Conservation (phyloP, 2,113 vertebrate genomes). For the Rhodinocichla rosea region DNA sequence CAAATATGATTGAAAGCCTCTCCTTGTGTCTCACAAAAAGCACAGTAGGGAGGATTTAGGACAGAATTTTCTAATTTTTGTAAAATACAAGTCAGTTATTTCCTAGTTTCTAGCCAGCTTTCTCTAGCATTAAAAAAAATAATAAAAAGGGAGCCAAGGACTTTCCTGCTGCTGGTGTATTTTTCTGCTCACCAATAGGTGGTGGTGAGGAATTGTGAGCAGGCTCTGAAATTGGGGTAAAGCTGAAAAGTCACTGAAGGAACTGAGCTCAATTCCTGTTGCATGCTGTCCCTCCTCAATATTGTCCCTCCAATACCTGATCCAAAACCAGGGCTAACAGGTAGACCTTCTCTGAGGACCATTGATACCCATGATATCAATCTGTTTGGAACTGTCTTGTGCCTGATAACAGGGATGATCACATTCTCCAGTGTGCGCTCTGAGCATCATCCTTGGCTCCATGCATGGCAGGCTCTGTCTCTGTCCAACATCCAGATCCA, state of each 20-base stretch:
- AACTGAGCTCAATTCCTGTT: background rate
- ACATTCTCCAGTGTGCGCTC: background rate
- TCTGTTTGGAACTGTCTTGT: background rate
- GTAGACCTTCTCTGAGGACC: background rate
- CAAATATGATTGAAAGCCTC: background rate
- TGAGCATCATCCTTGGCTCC: background rate
- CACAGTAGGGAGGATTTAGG: background rate
- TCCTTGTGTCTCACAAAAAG: background rate
- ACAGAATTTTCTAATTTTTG: background rate
- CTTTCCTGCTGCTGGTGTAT: background rate
- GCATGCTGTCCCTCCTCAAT: background rate
- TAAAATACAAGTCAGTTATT: background rate
- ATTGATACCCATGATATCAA: rapidly evolving
- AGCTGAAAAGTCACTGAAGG: background rate
- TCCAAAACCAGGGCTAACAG: background rate
- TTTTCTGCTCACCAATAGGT: background rate
- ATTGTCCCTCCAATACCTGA: background rate
- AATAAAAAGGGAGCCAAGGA: background rate
- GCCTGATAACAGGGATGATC: background rate
- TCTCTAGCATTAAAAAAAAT: background rate
- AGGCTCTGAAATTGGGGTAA: background rate
- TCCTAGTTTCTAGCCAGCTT: background rate
- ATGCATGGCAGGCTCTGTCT: background rate
- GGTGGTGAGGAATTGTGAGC: background rate
- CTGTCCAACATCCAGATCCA: background rate